phyloP scores from a whole-genome alignment of 2,888 invertebrate species.

The Melanotus villosus region DNA sequence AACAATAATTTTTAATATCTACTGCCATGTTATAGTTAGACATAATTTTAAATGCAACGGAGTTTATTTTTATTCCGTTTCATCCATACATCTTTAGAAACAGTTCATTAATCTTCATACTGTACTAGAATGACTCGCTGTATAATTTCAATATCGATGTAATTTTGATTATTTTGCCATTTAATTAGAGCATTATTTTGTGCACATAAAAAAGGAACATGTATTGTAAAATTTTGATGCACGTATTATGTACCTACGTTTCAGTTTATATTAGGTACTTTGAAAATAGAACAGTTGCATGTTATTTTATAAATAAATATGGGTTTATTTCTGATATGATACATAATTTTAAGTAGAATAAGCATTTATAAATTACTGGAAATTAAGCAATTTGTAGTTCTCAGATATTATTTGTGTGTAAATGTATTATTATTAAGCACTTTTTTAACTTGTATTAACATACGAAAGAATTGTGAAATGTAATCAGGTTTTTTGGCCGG shows the following conservation, averaged over 20 bases:
- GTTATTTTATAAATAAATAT: not conserved
- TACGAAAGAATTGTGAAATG: conserved; percentile 10
- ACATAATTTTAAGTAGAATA: conserved; percentile 15
- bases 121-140: too few relatives aligned
- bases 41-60: conserved; percentile 5
- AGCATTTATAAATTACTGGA: conserved; percentile 22
- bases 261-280: not conserved
- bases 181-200: too few relatives aligned
- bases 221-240: not conserved
- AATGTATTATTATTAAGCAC: conserved; percentile 20
- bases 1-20: conserved; percentile 7
- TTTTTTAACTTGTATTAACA: conserved; percentile 14
- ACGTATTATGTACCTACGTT: not conserved
- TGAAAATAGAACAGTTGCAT: not conserved
- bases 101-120: too few relatives aligned
- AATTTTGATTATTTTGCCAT: too few relatives aligned
- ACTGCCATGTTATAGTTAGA: conserved; percentile 36
- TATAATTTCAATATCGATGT: too few relatives aligned
- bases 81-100: too few relatives aligned
- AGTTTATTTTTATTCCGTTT: too few relatives aligned
- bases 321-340: conserved; percentile 8
- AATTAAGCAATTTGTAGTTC: conserved; percentile 4
- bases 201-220: too few relatives aligned
- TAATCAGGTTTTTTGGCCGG: conserved; percentile 37
- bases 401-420: conserved; percentile 16